Conservation (phyloP, 1,140 invertebrate species). For the Penaeus chinensis region DNA sequence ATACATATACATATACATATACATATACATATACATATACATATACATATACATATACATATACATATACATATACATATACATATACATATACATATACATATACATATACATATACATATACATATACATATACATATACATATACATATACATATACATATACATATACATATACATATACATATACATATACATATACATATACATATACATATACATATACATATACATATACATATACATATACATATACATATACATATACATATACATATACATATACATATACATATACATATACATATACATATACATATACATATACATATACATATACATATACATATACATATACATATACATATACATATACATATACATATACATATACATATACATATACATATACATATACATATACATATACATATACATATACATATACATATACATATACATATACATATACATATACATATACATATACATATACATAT, state of each 20-base stretch:
- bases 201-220: conserved; percentile 10
- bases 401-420: background rate
- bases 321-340: conserved; percentile 8
- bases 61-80: background rate
- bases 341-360: background rate
- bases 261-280: background rate
- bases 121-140: background rate
- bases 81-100: background rate
- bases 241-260: conserved; percentile 4
- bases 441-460: background rate
- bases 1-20: conserved; percentile 1
- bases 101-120: conserved; percentile 6
- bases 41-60: background rate
- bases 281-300: background rate
- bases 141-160: conserved; percentile 8
- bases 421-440: background rate
- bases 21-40: conserved; percentile 15
- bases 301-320: background rate
- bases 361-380: background rate
- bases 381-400: conserved; percentile 6
- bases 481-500: too few relatives aligned
- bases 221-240: conserved; percentile 6
- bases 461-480: background rate
- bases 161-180: conserved; percentile 24
- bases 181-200: conserved; percentile 9